These are phyloP conservation scores for Muscina levida DNA, from an alignment of 2,888 invertebrate genomes.

Conservation along the genomic window DNA sequence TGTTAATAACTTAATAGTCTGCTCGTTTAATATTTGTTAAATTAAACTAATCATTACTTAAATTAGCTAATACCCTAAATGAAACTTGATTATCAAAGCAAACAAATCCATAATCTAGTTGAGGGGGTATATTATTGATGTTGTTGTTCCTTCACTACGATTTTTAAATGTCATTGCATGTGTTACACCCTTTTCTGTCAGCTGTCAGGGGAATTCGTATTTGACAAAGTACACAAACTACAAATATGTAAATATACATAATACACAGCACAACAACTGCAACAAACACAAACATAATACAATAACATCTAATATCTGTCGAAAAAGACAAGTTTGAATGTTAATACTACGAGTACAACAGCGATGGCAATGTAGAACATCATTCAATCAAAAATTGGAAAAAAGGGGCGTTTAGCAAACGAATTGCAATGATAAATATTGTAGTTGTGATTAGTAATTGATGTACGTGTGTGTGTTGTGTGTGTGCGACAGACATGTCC, in stretches of 20 bases:
- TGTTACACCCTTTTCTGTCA: background rate
- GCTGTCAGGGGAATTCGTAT: background rate
- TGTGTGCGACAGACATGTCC: background rate
- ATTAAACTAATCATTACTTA: no score
- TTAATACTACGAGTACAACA: background rate
- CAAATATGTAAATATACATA: conserved; percentile 2
- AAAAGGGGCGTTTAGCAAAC: conserved; percentile 17
- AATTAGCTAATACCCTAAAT: no score
- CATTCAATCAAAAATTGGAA: background rate
- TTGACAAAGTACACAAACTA: conserved; percentile 6
- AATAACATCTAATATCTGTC: background rate
- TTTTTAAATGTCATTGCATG: background rate
- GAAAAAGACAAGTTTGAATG: conserved; percentile 24
- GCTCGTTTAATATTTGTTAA: no score
- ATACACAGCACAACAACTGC: background rate
- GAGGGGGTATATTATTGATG: no score
- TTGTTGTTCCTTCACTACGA: no score
- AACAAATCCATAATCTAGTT: no score
- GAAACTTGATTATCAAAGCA: no score
- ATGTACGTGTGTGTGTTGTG: no score
- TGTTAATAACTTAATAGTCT: no score
- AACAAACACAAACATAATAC: background rate
- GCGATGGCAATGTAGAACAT: background rate
- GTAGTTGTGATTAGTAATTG: conserved; percentile 5
- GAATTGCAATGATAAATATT: conserved; percentile 3